Evolutionary conservation across 1,140 invertebrate genomes (phyloP).

Genomic region (Melipona quadrifasciata): DNA sequence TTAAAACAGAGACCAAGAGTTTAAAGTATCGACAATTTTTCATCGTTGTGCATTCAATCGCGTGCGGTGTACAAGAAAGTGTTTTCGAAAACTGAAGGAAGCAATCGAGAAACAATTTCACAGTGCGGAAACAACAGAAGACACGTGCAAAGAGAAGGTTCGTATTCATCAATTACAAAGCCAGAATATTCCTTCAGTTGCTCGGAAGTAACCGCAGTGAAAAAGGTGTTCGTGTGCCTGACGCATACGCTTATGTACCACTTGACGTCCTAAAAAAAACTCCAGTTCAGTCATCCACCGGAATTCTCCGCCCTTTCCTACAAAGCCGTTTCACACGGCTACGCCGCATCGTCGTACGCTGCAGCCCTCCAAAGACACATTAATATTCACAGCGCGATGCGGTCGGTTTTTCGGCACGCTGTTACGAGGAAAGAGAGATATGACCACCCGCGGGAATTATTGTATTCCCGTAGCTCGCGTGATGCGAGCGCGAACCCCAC

Average conservation of each 20-base stretch:
- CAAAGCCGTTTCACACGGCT: constrained; percentile 29
- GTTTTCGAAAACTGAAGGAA: not conserved
- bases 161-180: not conserved
- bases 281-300: constrained; percentile 27
- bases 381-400: constrained; percentile 77
- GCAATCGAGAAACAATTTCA: not conserved
- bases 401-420: constrained; percentile 77
- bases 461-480: constrained; percentile 62
- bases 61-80: not conserved
- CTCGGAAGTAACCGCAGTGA: not conserved
- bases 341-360: constrained; percentile 45
- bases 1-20: too few relatives aligned
- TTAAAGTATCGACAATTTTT: too few relatives aligned
- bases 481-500: not conserved
- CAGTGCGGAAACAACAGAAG: not conserved
- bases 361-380: constrained; percentile 70
- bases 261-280: constrained; percentile 36
- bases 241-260: constrained; percentile 51
- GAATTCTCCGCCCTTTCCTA: constrained; percentile 9
- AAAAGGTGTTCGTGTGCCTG: constrained; percentile 70
- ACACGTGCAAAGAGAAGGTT: not conserved
- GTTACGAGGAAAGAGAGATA: constrained; percentile 78
- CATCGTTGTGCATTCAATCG: too few relatives aligned
- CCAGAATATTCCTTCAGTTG: too few relatives aligned
- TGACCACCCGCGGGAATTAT: constrained; percentile 74